phyloP scores from a whole-genome alignment of 2,797 vertebrate species.

The Serranus cabrilla region DNA sequence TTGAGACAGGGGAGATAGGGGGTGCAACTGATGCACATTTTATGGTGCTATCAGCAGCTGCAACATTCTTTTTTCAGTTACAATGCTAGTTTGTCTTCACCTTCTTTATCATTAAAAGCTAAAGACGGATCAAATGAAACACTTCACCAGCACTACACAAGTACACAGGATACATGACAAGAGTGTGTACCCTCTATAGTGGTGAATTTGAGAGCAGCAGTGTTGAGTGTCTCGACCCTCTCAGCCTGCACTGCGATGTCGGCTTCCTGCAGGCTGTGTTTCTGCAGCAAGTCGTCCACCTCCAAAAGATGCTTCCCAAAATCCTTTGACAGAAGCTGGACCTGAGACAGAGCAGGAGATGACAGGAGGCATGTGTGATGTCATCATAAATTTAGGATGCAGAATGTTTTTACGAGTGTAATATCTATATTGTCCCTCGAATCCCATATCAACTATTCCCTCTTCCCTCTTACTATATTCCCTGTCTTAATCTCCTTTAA shows the following conservation, averaged over 20 bases:
- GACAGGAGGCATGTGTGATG: not conserved
- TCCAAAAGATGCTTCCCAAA: conserved; percentile 95
- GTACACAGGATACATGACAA: not conserved
- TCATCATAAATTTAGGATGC: not conserved
- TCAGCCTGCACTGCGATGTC: conserved; percentile 93
- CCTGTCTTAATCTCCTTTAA: too few species aligned
- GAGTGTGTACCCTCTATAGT: conserved; percentile 87
- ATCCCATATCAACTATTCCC: not conserved
- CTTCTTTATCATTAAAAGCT: not conserved
- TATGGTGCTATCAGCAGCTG: too few species aligned
- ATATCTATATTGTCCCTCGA: not conserved
- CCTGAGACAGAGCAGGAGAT: conserved; percentile 72
- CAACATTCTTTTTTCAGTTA: too few species aligned
- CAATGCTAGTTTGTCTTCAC: not conserved
- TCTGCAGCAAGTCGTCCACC: conserved; percentile 95
- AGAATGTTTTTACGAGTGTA: not conserved
- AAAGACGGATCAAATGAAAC: not conserved
- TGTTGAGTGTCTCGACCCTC: conserved; percentile 91
- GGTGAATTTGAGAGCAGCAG: conserved; percentile 91
- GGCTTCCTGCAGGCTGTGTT: conserved; percentile 92
- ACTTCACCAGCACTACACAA: not conserved
- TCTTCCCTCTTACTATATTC: not conserved
- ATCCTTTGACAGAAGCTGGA: conserved; percentile 92
- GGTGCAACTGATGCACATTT: too few species aligned
- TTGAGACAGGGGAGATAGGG: too few species aligned